Conservation (phyloP, 1,140 invertebrate species). For the Drosophila parvula region DNA sequence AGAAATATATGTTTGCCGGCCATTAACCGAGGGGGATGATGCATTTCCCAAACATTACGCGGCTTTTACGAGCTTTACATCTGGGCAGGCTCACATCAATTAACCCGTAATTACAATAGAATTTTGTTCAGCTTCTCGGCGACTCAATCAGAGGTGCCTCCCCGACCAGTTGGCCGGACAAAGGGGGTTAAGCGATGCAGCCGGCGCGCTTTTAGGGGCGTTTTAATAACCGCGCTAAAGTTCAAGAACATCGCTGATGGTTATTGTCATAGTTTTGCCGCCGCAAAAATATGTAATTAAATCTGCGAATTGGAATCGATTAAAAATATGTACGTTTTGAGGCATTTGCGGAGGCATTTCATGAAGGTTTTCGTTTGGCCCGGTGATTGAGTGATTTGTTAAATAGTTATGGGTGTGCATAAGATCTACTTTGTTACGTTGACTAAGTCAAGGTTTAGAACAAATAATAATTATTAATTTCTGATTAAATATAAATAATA, state of each 20-base stretch:
- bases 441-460: no score
- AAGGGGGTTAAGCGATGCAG: slow-evolving; percentile 49
- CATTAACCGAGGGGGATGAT: slow-evolving; percentile 43
- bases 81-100: slow-evolving; percentile 51
- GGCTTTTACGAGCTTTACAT: slow-evolving; percentile 43
- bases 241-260: slow-evolving; percentile 68
- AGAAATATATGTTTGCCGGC: slow-evolving; percentile 41
- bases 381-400: slow-evolving; percentile 20
- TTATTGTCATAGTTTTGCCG: slow-evolving; percentile 69
- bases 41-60: slow-evolving; percentile 40
- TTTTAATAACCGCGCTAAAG: slow-evolving; percentile 48
- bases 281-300: slow-evolving; percentile 48
- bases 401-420: slow-evolving; percentile 1
- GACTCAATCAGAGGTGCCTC: slow-evolving; percentile 36
- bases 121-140: slow-evolving; percentile 37
- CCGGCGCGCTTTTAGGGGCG: slow-evolving; percentile 48
- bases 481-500: no score
- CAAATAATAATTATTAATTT: no score
- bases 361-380: slow-evolving; percentile 19
- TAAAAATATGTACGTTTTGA: slow-evolving; percentile 36
- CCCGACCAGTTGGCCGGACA: slow-evolving; percentile 6
- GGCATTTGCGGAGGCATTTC: slow-evolving; percentile 11
- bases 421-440: no score
- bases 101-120: slow-evolving; percentile 66
- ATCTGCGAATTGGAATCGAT: slow-evolving; percentile 52